Percentiles rank a stretch among this genome's conserved stretches.
phyloP scores from a whole-genome alignment of 92 coral and sea anemone genomes.

The Heteractis magnifica region DNA sequence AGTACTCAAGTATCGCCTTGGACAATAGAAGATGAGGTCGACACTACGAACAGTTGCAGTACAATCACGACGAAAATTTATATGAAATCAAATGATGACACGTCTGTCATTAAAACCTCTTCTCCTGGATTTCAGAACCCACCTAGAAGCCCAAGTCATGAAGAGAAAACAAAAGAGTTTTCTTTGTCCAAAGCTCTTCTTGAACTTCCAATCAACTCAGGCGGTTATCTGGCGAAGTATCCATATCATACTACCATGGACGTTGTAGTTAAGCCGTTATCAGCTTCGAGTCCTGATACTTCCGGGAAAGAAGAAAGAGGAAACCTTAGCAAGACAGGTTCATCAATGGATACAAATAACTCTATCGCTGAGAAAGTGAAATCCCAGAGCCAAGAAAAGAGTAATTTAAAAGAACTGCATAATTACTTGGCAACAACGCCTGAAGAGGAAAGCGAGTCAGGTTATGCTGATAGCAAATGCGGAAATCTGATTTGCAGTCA shows the following conservation, averaged over 20 bases:
- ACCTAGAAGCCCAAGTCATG: background rate
- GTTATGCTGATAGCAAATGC: slow-evolving; percentile 10
- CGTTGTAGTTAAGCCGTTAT: slow-evolving; percentile 22
- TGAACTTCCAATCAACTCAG: slow-evolving; percentile 20
- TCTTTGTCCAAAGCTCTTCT: background rate
- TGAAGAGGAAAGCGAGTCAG: slow-evolving; percentile 21
- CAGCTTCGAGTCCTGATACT: slow-evolving; percentile 38
- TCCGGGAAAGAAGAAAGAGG: background rate
- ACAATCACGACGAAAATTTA: background rate
- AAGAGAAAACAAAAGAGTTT: background rate
- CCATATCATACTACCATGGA: slow-evolving; percentile 6
- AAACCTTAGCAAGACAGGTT: background rate
- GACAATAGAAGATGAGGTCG: slow-evolving; percentile 63
- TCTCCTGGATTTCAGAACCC: slow-evolving; percentile 23
- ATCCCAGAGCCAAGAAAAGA: background rate
- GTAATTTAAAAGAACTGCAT: background rate
- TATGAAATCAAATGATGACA: slow-evolving; percentile 12
- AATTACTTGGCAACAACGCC: background rate
- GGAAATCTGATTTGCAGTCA: slow-evolving; percentile 5
- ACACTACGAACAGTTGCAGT: slow-evolving; percentile 10
- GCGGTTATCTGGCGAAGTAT: background rate
- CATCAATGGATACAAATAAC: background rate
- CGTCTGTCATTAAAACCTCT: slow-evolving; percentile 20
- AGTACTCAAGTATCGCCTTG: slow-evolving; percentile 77
- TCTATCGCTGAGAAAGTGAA: background rate